A percentile compares a stretch with the other conserved stretches of the same genome.
phyloP scores from a whole-genome alignment of 2,113 vertebrate genomes.

The Megatriorchis doriae region DNA sequence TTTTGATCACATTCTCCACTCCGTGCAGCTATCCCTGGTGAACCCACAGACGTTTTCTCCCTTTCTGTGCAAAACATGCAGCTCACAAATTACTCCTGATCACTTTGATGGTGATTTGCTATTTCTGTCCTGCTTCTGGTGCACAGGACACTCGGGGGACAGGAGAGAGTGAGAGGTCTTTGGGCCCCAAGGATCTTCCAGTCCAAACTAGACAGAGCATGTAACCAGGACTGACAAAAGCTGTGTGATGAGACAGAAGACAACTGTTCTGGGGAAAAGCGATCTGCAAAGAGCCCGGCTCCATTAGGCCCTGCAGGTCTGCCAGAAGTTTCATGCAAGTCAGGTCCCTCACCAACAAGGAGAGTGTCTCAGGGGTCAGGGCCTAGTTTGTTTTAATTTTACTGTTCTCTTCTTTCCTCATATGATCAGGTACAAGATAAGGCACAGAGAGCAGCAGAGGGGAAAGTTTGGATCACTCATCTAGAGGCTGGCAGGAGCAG shows the following conservation, averaged over 20 bases:
- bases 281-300: neutral
- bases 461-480: no score
- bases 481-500: neutral
- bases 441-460: neutral
- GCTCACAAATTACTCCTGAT: neutral
- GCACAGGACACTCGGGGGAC: neutral
- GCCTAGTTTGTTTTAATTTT: neutral
- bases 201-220: neutral
- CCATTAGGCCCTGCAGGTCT: neutral
- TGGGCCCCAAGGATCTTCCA: neutral
- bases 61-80: fast-evolving
- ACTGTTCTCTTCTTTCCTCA: fast-evolving
- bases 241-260: neutral
- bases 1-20: neutral
- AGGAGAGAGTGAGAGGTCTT: neutral
- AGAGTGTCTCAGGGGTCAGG: neutral
- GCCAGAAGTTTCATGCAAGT: neutral
- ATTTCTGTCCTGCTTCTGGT: neutral
- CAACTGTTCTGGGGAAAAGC: neutral
- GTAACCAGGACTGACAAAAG: slow-evolving; percentile 7
- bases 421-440: neutral
- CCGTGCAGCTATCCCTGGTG: neutral
- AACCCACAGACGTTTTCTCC: neutral
- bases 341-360: neutral
- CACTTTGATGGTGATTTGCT: neutral